A percentile compares a stretch with the other conserved stretches of the same genome.
Evolutionary conservation across 2,888 invertebrate genomes (phyloP).

Genomic region (Alloplasta piceator): DNA sequence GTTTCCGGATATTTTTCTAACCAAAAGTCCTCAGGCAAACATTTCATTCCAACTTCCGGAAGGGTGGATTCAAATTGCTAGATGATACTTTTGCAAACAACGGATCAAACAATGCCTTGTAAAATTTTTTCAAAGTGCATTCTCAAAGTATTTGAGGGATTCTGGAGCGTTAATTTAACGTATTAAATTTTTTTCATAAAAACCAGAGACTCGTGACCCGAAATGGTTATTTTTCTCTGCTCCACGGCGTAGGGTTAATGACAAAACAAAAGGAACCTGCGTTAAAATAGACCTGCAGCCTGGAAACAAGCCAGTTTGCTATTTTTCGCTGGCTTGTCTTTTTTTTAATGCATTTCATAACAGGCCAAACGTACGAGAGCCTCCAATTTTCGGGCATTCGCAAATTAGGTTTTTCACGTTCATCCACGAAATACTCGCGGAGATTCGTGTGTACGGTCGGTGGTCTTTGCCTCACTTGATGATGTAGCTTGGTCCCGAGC

Average conservation of each 20-base stretch:
- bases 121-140: too few relatives aligned
- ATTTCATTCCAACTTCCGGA: too few relatives aligned
- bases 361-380: slow-evolving; percentile 59
- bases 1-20: too few relatives aligned
- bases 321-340: slow-evolving; percentile 35
- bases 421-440: slow-evolving; percentile 71
- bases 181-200: not conserved
- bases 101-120: too few relatives aligned
- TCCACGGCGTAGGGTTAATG: not conserved
- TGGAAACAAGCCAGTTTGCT: slow-evolving; percentile 2
- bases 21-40: too few relatives aligned
- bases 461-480: slow-evolving; percentile 1
- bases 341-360: slow-evolving; percentile 75
- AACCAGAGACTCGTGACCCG: not conserved
- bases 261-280: slow-evolving; percentile 13
- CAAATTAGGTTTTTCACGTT: slow-evolving; percentile 65
- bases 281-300: slow-evolving; percentile 23
- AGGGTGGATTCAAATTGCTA: too few relatives aligned
- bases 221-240: not conserved
- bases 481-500: slow-evolving; percentile 8
- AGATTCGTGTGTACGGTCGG: slow-evolving; percentile 32
- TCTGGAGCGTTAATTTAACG: too few relatives aligned
- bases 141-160: too few relatives aligned
- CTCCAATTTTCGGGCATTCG: slow-evolving; percentile 50
- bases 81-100: too few relatives aligned